Evolutionary conservation across 2,888 invertebrate species (phyloP).

Genomic region (Metalampra italica): DNA sequence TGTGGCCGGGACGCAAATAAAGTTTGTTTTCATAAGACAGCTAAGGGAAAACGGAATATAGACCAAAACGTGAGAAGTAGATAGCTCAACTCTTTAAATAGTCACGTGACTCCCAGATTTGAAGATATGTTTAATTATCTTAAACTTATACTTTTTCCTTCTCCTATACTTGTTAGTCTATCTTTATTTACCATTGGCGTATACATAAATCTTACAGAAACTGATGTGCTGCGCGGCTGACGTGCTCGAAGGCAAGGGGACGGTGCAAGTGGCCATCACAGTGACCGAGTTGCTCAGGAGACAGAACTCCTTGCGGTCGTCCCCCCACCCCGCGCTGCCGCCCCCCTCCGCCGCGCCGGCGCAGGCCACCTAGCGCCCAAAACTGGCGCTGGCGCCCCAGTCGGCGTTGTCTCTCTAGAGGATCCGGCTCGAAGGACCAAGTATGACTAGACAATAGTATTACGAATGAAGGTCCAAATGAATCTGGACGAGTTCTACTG

Average conservation of each 20-base stretch:
- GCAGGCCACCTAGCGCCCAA: conserved; percentile 63
- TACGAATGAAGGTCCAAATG: not conserved
- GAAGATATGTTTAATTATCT: too few species aligned
- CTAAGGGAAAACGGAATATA: too few species aligned
- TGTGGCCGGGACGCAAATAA: too few species aligned
- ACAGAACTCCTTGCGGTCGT: conserved; percentile 33
- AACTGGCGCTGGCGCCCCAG: conserved; percentile 60
- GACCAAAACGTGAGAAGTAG: too few species aligned
- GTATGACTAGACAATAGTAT: not conserved
- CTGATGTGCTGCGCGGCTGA: conserved; percentile 94
- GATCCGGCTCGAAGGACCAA: not conserved
- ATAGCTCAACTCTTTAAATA: too few species aligned
- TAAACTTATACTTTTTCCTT: too few species aligned
- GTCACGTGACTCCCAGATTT: too few species aligned
- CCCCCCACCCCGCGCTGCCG: conserved; percentile 23
- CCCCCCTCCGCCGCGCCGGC: conserved; percentile 21
- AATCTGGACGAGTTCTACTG: too few species aligned
- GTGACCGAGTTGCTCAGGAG: conserved; percentile 89
- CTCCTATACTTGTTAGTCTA: too few species aligned
- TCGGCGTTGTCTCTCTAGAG: conserved; percentile 49
- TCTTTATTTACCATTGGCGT: not conserved
- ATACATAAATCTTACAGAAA: conserved; percentile 87
- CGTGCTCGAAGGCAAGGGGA: conserved; percentile 93
- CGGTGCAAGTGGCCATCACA: conserved; percentile 92
- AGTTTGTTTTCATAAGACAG: too few species aligned